Percentiles rank a stretch among this genome's conserved stretches.
These are phyloP conservation scores for Drosophila paulistorum DNA, from an alignment of 1,140 invertebrate genomes.

Conservation along the genomic window DNA sequence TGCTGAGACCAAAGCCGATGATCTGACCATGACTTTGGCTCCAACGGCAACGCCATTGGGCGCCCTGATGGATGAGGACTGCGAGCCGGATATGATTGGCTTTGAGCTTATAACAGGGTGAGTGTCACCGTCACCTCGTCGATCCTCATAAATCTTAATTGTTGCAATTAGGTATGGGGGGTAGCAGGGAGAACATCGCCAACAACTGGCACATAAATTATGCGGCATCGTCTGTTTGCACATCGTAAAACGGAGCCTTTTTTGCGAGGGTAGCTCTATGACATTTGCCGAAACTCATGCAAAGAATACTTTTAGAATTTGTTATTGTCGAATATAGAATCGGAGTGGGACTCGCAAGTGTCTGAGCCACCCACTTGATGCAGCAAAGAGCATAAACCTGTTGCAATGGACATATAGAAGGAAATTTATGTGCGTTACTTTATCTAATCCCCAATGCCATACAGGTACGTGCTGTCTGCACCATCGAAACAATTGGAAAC, in stretches of 20 bases:
- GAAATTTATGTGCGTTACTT: constrained; percentile 68
- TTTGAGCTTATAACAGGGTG: constrained; percentile 95
- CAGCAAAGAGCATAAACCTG: not conserved
- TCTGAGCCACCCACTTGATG: constrained; percentile 29
- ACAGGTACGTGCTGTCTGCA: constrained; percentile 89
- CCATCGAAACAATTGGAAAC: constrained; percentile 94
- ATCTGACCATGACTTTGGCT: constrained; percentile 45
- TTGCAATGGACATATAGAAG: constrained; percentile 24
- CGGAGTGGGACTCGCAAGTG: constrained; percentile 34
- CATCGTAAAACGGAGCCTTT: constrained; percentile 83
- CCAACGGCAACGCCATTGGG: constrained; percentile 58
- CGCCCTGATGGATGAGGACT: constrained; percentile 85
- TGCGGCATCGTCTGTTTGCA: constrained; percentile 51
- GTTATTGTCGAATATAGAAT: not conserved
- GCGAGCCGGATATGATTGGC: constrained; percentile 93
- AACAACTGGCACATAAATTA: constrained; percentile 36
- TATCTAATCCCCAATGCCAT: constrained; percentile 61
- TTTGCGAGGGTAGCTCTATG: constrained; percentile 66
- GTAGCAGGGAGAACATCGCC: constrained; percentile 39
- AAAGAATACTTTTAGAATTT: too few relatives aligned
- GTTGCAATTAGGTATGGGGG: constrained; percentile 47
- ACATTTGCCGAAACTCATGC: too few relatives aligned
- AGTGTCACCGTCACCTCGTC: constrained; percentile 55
- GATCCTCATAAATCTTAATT: constrained; percentile 44
- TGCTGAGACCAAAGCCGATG: constrained; percentile 50